These are phyloP conservation scores for Microhierax caerulescens DNA, from an alignment of 2,797 vertebrate genomes.

Conservation along the genomic window DNA sequence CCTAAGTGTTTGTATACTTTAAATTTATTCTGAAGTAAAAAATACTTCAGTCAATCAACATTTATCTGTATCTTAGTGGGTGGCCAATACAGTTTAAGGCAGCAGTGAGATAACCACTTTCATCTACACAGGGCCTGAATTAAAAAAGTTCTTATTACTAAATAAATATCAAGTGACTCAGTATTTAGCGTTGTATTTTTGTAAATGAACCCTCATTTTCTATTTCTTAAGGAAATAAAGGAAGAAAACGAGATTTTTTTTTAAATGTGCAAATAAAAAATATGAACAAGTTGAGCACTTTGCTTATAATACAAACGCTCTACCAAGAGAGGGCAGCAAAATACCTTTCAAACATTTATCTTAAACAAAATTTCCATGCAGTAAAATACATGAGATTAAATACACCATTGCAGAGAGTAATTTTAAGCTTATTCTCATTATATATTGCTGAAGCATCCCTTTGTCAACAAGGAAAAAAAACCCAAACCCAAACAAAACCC, in stretches of 20 bases:
- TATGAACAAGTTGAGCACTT: neutral
- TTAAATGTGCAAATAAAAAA: neutral
- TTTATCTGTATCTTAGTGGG: too few relatives aligned
- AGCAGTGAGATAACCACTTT: neutral
- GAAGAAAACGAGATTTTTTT: neutral
- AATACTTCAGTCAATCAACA: neutral
- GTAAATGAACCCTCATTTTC: neutral
- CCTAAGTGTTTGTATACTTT: neutral
- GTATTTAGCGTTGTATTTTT: neutral
- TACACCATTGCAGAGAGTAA: neutral
- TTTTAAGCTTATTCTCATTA: neutral
- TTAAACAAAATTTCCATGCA: neutral
- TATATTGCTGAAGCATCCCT: neutral
- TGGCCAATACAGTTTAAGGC: neutral
- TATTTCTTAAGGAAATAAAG: neutral
- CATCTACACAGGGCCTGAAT: neutral
- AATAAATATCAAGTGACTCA: neutral
- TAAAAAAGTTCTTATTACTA: neutral
- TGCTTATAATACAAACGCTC: neutral
- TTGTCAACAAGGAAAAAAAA: neutral
- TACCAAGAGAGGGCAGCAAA: slow-evolving; percentile 59
- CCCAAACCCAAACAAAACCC: too few relatives aligned
- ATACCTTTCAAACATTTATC: neutral
- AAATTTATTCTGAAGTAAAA: neutral
- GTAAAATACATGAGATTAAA: neutral